phyloP scores from a whole-genome alignment of 2,797 vertebrate genomes.

The Tenualosa thibaudeaui region DNA sequence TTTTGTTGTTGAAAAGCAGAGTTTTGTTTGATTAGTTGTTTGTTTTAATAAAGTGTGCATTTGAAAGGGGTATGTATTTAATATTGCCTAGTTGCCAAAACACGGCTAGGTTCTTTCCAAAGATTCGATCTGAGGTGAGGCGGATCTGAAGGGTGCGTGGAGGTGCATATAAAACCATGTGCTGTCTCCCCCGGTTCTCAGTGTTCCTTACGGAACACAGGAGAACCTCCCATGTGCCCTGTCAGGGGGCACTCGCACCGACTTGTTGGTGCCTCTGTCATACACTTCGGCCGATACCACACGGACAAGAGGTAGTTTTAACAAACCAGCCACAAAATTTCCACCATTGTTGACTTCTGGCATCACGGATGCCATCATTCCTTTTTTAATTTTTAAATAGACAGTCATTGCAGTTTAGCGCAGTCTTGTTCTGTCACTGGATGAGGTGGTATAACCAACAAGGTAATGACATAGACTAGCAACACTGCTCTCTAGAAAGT shows the following conservation, averaged over 20 bases:
- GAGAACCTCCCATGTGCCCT: not conserved
- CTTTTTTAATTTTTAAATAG: too few relatives aligned
- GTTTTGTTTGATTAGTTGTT: not conserved
- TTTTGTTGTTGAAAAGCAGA: not conserved
- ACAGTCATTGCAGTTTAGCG: too few relatives aligned
- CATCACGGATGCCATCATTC: not conserved
- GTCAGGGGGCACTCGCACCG: not conserved
- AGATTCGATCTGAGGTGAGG: not conserved
- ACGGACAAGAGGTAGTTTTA: not conserved
- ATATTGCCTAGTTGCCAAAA: slow-evolving; percentile 8
- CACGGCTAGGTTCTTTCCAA: not conserved
- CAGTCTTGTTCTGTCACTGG: too few relatives aligned
- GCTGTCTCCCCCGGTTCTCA: not conserved
- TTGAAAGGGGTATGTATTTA: not conserved
- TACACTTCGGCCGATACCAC: not conserved
- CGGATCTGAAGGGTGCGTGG: not conserved
- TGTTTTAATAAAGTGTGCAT: not conserved
- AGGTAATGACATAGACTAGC: too few relatives aligned
- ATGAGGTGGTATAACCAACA: too few relatives aligned
- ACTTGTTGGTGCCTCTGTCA: not conserved
- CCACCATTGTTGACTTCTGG: not conserved
- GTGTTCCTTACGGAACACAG: not conserved
- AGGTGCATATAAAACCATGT: not conserved
- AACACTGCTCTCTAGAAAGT: too few relatives aligned
- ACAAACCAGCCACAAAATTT: slow-evolving; percentile 5